phyloP scores from a whole-genome alignment of 2,888 invertebrate genomes.

The Netelia virgata region DNA sequence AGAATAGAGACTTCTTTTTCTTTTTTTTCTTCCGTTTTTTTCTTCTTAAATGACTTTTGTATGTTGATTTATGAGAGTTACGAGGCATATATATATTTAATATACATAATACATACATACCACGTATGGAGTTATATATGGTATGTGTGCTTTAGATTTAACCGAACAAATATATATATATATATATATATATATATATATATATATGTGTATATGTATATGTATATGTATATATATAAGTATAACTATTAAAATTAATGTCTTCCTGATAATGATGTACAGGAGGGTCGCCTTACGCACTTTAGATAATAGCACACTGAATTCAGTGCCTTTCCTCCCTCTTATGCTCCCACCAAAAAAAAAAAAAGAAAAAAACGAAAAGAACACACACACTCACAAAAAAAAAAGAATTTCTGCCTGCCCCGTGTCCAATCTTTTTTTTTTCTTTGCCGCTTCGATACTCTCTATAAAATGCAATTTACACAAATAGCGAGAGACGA shows the following conservation, averaged over 20 bases:
- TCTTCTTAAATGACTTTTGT: conserved; percentile 69
- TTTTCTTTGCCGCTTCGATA: conserved; percentile 61
- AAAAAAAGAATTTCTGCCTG: conserved; percentile 65
- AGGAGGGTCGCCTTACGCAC: conserved; percentile 76
- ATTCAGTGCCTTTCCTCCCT: conserved; percentile 81
- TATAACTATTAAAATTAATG: conserved; percentile 71
- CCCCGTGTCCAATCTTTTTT: conserved; percentile 8
- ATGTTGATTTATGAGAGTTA: conserved; percentile 67
- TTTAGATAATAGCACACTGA: conserved; percentile 73
- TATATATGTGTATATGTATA: conserved; percentile 49
- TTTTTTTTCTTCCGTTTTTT: conserved; percentile 55
- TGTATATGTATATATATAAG: conserved; percentile 54
- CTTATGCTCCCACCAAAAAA: conserved; percentile 64
- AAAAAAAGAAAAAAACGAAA: no score
- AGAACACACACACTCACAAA: no score
- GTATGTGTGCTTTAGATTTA: conserved; percentile 53
- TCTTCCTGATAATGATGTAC: conserved; percentile 76
- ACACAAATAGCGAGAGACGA: conserved; percentile 44
- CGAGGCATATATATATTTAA: conserved; percentile 64
- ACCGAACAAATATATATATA: conserved; percentile 44
- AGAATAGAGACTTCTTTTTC: conserved; percentile 67
- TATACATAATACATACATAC: conserved; percentile 61
- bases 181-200: conserved; percentile 49
- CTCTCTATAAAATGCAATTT: conserved; percentile 55
- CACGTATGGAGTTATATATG: conserved; percentile 56